phyloP scores from a whole-genome alignment of 2,797 vertebrate species.

The Bradypus variegatus region DNA sequence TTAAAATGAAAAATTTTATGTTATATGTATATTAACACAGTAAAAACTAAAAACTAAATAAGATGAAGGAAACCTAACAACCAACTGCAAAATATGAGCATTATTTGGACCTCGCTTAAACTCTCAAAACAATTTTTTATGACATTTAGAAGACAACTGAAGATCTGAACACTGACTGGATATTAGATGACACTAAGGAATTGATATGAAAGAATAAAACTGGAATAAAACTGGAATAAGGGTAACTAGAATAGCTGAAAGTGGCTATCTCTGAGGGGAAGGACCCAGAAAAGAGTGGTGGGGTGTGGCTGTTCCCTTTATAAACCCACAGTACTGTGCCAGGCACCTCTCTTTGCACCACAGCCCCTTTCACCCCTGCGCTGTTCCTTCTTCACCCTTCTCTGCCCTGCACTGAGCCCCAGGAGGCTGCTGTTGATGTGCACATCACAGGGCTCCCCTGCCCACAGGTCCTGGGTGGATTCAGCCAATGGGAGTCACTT shows the following conservation, averaged over 20 bases:
- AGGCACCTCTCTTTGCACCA: background rate
- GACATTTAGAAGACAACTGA: too few species aligned
- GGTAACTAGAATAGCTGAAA: background rate
- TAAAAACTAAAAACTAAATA: too few species aligned
- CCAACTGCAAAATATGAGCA: too few species aligned
- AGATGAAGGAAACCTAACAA: too few species aligned
- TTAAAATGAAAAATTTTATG: too few species aligned
- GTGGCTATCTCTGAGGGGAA: background rate
- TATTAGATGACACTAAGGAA: too few species aligned
- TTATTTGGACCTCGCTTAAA: too few species aligned
- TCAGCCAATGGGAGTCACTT: background rate
- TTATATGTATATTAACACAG: too few species aligned
- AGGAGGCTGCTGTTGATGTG: background rate
- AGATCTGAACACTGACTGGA: too few species aligned
- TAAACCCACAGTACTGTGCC: background rate
- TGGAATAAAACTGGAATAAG: too few species aligned
- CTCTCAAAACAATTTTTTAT: too few species aligned
- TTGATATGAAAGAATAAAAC: too few species aligned
- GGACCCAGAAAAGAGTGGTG: background rate
- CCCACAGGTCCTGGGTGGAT: background rate
- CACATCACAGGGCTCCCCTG: background rate
- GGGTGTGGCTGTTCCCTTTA: background rate
- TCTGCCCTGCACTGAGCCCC: background rate
- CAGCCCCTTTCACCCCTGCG: background rate
- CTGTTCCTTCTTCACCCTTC: background rate